Evolutionary conservation across 2,888 invertebrate genomes (phyloP), one percentile per base, ranked within the genome.

Genomic region (Chaetogeoica ovagalla): DNA sequence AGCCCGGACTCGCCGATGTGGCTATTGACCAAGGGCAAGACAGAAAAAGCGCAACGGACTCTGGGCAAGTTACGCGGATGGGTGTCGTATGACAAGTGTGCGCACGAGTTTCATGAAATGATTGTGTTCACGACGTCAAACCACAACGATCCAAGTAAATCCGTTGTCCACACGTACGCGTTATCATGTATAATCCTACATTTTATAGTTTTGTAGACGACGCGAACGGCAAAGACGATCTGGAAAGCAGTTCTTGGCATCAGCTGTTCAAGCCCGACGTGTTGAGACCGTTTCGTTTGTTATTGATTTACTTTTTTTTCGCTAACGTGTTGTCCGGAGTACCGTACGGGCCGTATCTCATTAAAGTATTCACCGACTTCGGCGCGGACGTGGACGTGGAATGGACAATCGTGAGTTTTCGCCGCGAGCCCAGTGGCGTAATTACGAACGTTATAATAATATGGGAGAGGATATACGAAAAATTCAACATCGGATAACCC

Each of bases 1-100:
- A 88, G 89, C 2, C 90, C 90, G 0, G 90, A 90, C 85, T 89
- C 89, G 17, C 90, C 90, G 59, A 87, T 89, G 84, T 90, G 89
- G 90, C 85, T 90, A 19, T 83, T 90, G 81, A 88, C 89, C 0
- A 89, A 89, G 82, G 89, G 89, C 11, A 86, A 89, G 0, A 86
- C 87, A 83, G 88, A 88, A 83, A 89, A 89, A 13, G 90, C 90
- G 0, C 83, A 88, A 15, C 85, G 84, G 48, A 88, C 89, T 0
- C 86, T 90, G 19, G 88, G 89, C 82, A 88, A 88, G 82, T 86
- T 90, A 1, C 86, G 90, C 81, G 90, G 90, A 7, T 89, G 89
- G 89, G 87, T 88, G 0, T 39, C 87, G 19, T 88, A 89, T 0
- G 86, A 87, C 81, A 87, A 87, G n/a, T 89, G 89, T 0, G 86